Evolutionary conservation across 2,888 invertebrate species (phyloP).

Genomic region (Dryococelus australis): DNA sequence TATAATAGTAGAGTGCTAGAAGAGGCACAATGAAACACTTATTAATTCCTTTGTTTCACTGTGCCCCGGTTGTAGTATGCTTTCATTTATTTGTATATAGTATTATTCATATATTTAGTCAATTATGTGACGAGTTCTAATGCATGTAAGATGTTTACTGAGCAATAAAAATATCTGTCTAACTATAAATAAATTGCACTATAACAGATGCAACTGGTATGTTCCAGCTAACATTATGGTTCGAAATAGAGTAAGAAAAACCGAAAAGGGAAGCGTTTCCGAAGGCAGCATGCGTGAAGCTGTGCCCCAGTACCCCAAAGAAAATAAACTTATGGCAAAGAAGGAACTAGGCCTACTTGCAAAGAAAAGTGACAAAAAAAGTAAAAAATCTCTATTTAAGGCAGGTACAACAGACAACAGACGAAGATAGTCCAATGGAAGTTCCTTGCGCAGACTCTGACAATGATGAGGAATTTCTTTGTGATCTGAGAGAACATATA

Average conservation of each 20-base stretch:
- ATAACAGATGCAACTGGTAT: background rate
- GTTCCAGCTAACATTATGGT: background rate
- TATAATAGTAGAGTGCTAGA: no score
- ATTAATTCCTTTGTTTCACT: no score
- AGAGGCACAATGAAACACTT: no score
- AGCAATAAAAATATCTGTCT: no score
- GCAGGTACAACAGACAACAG: background rate
- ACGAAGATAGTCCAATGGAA: background rate
- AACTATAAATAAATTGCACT: no score
- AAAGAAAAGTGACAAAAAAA: background rate
- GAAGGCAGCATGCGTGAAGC: background rate
- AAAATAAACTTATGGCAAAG: background rate
- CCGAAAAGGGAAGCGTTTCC: background rate
- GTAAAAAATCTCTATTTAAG: background rate
- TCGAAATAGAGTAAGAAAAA: constrained; percentile 6
- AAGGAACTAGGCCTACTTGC: background rate
- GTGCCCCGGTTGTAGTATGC: no score
- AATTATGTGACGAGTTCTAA: no score
- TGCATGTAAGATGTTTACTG: no score
- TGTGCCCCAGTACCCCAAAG: background rate
- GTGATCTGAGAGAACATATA: background rate
- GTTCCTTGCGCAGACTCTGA: background rate
- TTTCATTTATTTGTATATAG: no score
- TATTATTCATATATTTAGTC: no score
- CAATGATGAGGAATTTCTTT: background rate